Percentiles rank a stretch among this genome's conserved stretches.
Conservation (phyloP, 2,113 vertebrate genomes). For the Cettia cetti region DNA sequence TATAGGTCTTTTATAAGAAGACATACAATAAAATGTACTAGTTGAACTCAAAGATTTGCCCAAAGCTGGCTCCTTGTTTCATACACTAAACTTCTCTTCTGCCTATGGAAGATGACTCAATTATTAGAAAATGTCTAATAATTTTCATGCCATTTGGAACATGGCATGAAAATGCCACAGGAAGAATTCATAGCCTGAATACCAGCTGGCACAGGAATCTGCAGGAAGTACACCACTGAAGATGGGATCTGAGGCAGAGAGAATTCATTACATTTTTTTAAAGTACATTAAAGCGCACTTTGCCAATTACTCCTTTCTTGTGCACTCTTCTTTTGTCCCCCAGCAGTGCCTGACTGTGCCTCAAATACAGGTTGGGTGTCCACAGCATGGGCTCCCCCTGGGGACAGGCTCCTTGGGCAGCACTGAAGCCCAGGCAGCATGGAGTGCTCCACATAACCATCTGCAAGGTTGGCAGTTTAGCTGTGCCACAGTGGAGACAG, state of each 20-base stretch:
- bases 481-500: not conserved
- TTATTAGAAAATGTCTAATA: not conserved
- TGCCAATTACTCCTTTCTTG: not conserved
- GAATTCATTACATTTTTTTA: fast-evolving
- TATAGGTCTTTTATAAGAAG: not conserved
- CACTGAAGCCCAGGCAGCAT: not conserved
- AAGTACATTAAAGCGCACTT: not conserved
- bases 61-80: not conserved
- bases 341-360: not conserved
- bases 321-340: fast-evolving
- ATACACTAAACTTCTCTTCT: not conserved
- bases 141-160: not conserved
- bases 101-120: not conserved
- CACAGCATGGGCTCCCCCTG: fast-evolving
- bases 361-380: not conserved
- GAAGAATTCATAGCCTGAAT: not conserved
- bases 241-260: not conserved
- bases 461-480: not conserved
- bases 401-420: not conserved
- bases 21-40: not conserved
- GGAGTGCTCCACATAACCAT: not conserved
- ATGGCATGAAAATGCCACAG: not conserved
- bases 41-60: not conserved
- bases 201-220: not conserved
- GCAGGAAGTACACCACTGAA: not conserved